These are phyloP conservation scores for Epinephelus fuscoguttatus DNA, from an alignment of 2,113 vertebrate species.

Conservation along the genomic window DNA sequence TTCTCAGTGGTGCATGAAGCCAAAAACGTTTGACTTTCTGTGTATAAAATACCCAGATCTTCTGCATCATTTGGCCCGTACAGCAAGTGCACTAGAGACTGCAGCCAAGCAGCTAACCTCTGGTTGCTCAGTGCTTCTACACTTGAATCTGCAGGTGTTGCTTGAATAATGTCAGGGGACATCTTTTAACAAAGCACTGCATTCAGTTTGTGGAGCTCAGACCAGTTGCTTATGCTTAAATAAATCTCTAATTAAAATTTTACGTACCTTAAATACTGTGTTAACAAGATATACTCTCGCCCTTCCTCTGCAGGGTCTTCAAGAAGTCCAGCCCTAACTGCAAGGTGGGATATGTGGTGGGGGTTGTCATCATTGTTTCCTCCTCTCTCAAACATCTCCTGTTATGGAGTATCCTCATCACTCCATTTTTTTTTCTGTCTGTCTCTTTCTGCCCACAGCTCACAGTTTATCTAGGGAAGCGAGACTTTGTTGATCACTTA, in stretches of 20 bases:
- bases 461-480: constrained; percentile 87
- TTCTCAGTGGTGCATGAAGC: too few relatives aligned
- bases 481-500: constrained; percentile 88
- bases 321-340: constrained; percentile 70
- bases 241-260: not conserved
- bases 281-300: not conserved
- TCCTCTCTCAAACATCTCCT: not conserved
- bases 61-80: too few relatives aligned
- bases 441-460: constrained; percentile 33
- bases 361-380: not conserved
- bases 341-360: constrained; percentile 42
- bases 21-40: too few relatives aligned
- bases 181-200: not conserved
- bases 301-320: constrained; percentile 56
- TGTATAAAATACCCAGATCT: too few relatives aligned
- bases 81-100: too few relatives aligned
- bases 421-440: not conserved
- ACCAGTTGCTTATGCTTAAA: not conserved
- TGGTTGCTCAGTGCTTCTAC: too few relatives aligned
- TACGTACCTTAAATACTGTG: not conserved
- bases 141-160: too few relatives aligned
- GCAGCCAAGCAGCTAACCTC: too few relatives aligned
- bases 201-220: not conserved
- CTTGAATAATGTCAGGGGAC: too few relatives aligned
- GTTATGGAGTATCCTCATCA: not conserved